A percentile compares a stretch with the other conserved stretches of the same genome.
Conservation (phyloP, 2,113 vertebrate species). For the Muntiacus reevesi region DNA sequence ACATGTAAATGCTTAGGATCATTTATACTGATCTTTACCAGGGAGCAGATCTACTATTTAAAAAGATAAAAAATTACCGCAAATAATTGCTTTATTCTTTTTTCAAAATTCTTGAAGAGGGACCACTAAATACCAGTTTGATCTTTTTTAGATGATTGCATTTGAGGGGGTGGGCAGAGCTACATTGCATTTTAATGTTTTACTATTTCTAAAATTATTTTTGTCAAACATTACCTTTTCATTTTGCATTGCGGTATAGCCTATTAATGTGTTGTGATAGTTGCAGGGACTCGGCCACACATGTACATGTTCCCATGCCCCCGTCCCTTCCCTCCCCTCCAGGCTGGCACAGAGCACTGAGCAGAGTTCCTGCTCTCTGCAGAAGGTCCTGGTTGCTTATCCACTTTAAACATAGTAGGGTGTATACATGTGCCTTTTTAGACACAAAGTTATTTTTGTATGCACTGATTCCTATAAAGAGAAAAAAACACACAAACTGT, state of each 20-base stretch:
- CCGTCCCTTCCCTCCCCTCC: not conserved
- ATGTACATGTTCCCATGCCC: not conserved
- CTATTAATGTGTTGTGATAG: not conserved
- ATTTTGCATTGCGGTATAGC: not conserved
- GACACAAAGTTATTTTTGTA: not conserved
- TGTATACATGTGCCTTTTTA: not conserved
- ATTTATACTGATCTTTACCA: not conserved
- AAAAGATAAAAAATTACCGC: not conserved
- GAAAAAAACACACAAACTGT: not conserved
- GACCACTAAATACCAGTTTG: not conserved
- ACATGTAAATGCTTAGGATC: rapidly evolving
- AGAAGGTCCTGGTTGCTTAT: not conserved
- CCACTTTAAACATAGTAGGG: not conserved
- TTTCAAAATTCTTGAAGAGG: not conserved
- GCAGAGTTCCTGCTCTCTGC: not conserved
- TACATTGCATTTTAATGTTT: not conserved
- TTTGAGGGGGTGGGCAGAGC: not conserved
- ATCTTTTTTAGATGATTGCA: not conserved
- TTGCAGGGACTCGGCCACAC: not conserved
- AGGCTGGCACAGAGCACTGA: not conserved
- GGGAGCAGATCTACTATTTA: not conserved
- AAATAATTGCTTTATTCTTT: not conserved
- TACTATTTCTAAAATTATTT: not conserved
- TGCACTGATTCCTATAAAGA: not conserved
- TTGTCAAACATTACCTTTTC: not conserved